phyloP scores from a whole-genome alignment of 2,888 invertebrate genomes.

The Harpalus rubripes region DNA sequence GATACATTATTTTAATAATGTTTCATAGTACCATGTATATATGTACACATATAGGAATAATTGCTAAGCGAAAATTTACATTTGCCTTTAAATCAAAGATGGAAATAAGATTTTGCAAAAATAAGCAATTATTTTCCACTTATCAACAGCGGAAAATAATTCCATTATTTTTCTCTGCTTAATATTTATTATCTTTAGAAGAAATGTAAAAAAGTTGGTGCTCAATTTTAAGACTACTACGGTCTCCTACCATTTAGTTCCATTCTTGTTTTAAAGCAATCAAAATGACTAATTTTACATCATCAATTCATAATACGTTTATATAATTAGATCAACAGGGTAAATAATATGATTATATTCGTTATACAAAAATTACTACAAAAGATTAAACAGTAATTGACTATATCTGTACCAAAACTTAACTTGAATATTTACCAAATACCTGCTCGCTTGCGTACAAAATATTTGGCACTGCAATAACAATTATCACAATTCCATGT shows the following conservation, averaged over 20 bases:
- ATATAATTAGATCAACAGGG: slow-evolving; percentile 60
- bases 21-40: slow-evolving; percentile 64
- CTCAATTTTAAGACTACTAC: slow-evolving; percentile 49
- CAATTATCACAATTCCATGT: slow-evolving; percentile 67
- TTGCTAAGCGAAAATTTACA: slow-evolving; percentile 61
- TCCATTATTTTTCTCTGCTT: slow-evolving; percentile 35
- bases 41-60: slow-evolving; percentile 62
- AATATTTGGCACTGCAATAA: slow-evolving; percentile 68
- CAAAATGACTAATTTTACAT: slow-evolving; percentile 65
- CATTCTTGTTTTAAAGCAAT: slow-evolving; percentile 62
- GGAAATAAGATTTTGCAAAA: slow-evolving; percentile 28
- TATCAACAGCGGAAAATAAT: slow-evolving; percentile 14
- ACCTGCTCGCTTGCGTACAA: slow-evolving; percentile 64
- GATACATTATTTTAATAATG: slow-evolving; percentile 66
- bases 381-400: slow-evolving; percentile 55
- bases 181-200: slow-evolving; percentile 23
- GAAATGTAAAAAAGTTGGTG: slow-evolving; percentile 54
- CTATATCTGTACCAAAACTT: slow-evolving; percentile 56
- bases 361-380: slow-evolving; percentile 63
- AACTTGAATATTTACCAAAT: slow-evolving; percentile 64
- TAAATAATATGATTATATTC: slow-evolving; percentile 54
- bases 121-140: slow-evolving; percentile 33
- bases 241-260: slow-evolving; percentile 33
- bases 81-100: slow-evolving; percentile 51
- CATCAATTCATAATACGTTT: slow-evolving; percentile 57